Base-by-base conservation (phyloP, 2,797 vertebrate species). In the Syngnathus rostellatus region DNA sequence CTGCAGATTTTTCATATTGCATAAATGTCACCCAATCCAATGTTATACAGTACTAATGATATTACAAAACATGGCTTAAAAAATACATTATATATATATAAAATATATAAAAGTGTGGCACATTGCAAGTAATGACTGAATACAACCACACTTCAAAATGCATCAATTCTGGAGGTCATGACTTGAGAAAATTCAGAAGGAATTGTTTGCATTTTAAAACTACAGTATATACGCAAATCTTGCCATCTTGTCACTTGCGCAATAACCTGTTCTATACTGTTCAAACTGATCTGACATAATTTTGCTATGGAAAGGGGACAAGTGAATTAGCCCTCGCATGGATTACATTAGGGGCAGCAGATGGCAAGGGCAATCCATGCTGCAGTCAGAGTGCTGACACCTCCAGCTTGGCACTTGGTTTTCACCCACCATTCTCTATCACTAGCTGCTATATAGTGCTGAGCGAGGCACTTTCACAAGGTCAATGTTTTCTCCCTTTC, bases 341-440 rank as follows among this genome's bases (percentile, higher is more conserved):
- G 37, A 59, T 59, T 39, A 59, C 19, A 58, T 38, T 58, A 59
- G 37, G 10, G 37, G 8, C 76, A 87, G 87, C 93, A 94, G 92
- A 93, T 94, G 93, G 93, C 76, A 76, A 87, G 62, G 85, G 78
- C 90, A 91, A 94, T 93, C 92, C 64, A 38, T 1, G 37, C 57
- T 59, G 7, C 19, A 19, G 57, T 39, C 55, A 70, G 72, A 77
- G 76, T 80, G 85, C 88, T 89, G 89, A 90, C 89, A 67, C 77
- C 77, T 84, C 82, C 79, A 64, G 78, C 81, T 80, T 75, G 68
- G 61, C 73, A 66, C 70, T 77, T 77, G 69, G 59, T 70, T 57
- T 31, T 55, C 21, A 57, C 75, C 63, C 58, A 69, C 57, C 37
- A 39, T 59, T 10, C 38, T 19, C 57, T 43, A 21, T 16, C 55